These are phyloP conservation scores for Trogon surrucura DNA, from an alignment of 2,113 vertebrate species.

Conservation along the genomic window DNA sequence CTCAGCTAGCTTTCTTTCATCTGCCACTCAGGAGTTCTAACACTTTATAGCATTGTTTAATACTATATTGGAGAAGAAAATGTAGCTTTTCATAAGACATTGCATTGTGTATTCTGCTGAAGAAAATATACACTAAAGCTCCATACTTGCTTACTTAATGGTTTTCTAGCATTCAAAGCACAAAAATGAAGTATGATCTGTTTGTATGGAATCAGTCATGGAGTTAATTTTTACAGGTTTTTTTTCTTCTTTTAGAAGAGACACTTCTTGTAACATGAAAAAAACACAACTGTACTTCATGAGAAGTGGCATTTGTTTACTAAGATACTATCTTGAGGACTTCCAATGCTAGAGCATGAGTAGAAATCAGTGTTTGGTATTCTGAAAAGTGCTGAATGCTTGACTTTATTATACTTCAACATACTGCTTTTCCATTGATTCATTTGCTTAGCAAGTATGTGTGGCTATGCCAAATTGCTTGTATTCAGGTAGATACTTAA, in stretches of 20 bases:
- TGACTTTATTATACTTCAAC: not conserved
- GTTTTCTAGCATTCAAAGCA: not conserved
- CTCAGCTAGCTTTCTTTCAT: not conserved
- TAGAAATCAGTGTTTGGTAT: not conserved
- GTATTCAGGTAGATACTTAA: not conserved
- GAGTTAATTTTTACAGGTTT: not conserved
- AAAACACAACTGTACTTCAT: not conserved
- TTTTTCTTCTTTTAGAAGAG: not conserved
- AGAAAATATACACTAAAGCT: not conserved
- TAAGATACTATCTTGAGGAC: not conserved
- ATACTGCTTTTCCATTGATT: not conserved
- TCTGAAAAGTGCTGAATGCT: not conserved
- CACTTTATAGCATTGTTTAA: not conserved
- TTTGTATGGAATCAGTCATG: not conserved
- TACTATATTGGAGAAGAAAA: not conserved
- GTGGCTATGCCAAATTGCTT: not conserved
- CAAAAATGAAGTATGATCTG: not conserved
- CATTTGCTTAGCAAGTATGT: not conserved
- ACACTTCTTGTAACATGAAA: not conserved
- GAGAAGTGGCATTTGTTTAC: not conserved
- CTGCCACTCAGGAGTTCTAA: not conserved
- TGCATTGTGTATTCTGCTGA: not conserved
- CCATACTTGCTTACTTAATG: not conserved
- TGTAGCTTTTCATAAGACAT: not conserved
- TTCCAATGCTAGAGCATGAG: not conserved